Base-by-base conservation (phyloP, 2,888 invertebrate genomes). In the Dioctria rufipes region DNA sequence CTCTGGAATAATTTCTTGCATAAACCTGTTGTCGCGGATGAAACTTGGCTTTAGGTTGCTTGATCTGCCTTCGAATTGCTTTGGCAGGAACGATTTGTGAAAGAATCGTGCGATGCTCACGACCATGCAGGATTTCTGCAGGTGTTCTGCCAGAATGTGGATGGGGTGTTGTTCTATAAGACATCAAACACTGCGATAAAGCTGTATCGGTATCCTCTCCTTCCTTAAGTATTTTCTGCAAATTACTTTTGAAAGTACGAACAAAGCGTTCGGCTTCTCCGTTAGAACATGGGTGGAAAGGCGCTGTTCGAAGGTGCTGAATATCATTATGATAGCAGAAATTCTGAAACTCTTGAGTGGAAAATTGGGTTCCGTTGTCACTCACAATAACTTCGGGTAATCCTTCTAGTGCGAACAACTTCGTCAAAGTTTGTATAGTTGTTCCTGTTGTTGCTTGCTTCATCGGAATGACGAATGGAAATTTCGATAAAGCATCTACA, bases 231-330 rank as follows among this genome's bases (percentile, higher is more conserved):
- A 39, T 9, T 6, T 66, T 43, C 9, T 9, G 9, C 5, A 66
- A 1, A 4, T 9, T 9, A 3, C 13, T 37, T 13, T 66, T 66
- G 13, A 66, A 66, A 1, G 66, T 66, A 11, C 66, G 43, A 4
- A 66, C 43, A 2, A 40, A 42, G 4, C 66, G 11, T 66, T 66
- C 43, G n/a, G 66, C 43, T 66, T 66, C 66, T 2, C 66, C 66
- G 40, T 66, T 66, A 9, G 66, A 66, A 4, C 9, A 9, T 3
- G 43, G 43, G n/a, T 66, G 43, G 6, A 66, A 43, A 2, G 66
- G 43, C 11, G 66, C 66, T 3, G 66, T 66, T 5, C 13, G 39
- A 11, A 43, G 6, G 9, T 66, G 66, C 40, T 11, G 37, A 2
- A 39, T 71, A n/a, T 6, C 54, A 5, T 40, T 49, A 8, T 49